These are phyloP conservation scores for Phainopepla nitens DNA, from an alignment of 2,113 vertebrate genomes.

Conservation along the genomic window DNA sequence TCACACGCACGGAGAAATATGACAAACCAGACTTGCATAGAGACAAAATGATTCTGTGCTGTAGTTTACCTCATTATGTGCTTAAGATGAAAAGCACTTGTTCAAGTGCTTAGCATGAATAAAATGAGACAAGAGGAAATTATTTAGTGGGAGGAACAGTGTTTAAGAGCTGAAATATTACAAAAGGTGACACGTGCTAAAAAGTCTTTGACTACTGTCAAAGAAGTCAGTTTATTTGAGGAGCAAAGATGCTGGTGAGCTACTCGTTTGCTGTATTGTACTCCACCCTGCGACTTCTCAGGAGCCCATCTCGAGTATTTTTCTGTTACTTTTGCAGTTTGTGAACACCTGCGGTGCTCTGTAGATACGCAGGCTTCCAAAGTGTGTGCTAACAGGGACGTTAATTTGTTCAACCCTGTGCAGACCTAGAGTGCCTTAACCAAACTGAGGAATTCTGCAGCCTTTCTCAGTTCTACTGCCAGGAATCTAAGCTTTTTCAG, in stretches of 20 bases:
- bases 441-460: background rate
- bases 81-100: constrained; percentile 1
- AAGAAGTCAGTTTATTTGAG: background rate
- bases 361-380: background rate
- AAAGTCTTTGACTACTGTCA: background rate
- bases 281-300: background rate
- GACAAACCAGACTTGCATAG: background rate
- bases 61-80: background rate
- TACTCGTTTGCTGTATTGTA: background rate
- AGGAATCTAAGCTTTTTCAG: background rate
- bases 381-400: rapidly evolving
- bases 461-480: background rate
- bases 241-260: background rate
- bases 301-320: background rate
- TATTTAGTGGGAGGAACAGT: background rate
- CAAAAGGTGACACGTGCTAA: background rate
- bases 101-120: background rate
- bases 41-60: background rate
- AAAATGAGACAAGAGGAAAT: background rate
- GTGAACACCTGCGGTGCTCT: background rate
- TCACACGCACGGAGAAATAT: background rate
- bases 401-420: background rate
- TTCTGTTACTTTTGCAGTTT: background rate
- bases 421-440: background rate
- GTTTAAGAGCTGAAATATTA: background rate